Evolutionary conservation across 2,113 vertebrate species (phyloP), one percentile per base, ranked within the genome.

Genomic region (Hypomesus transpacificus): DNA sequence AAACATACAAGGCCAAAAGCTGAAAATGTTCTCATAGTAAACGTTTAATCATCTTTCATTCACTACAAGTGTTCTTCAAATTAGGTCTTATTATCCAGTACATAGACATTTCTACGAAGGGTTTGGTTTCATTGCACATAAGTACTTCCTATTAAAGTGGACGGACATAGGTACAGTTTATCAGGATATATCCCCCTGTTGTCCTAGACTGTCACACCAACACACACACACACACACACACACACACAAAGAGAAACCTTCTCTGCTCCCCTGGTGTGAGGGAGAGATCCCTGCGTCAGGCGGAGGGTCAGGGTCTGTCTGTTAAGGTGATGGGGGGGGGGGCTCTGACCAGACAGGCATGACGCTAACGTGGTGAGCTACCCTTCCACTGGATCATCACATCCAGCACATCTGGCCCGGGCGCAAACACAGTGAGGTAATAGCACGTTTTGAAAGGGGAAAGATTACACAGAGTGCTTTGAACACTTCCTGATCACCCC

Each of bases 361-460:
- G 75, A 65, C 87, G 82, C 76, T 84, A 73, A 79, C 75, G 58
- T 76, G 89, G 81, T 83, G 70, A 82, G 79, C 72, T 80, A 66
- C 85, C 81, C 78, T 71, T 82, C 80, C 50, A 80, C 76, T 84
- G 89, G 90, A 90, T 87, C 85, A 88, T 79, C 79, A 80, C 68
- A 74, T 82, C 73, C 80, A 75, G 76, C 87, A 89, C 92, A 94
- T 92, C 91, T 93, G 93, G 91, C 79, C 86, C 81, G 81, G 86
- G 89, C 88, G 85, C 63, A 75, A 80, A 82, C 87, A 69, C 13
- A 73, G 79, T 79, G 87, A 89, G 75, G 82, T 90, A 89, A 91
- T 87, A 80, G 85, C 78, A 88, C 82, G 79, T 87, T 87, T 87
- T 79, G 78, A 88, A 83, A n/a, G 59, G 70, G 77, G 70, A 69